These are phyloP conservation scores for Napeogenes inachia DNA, from an alignment of 2,888 invertebrate genomes.

Conservation along the genomic window DNA sequence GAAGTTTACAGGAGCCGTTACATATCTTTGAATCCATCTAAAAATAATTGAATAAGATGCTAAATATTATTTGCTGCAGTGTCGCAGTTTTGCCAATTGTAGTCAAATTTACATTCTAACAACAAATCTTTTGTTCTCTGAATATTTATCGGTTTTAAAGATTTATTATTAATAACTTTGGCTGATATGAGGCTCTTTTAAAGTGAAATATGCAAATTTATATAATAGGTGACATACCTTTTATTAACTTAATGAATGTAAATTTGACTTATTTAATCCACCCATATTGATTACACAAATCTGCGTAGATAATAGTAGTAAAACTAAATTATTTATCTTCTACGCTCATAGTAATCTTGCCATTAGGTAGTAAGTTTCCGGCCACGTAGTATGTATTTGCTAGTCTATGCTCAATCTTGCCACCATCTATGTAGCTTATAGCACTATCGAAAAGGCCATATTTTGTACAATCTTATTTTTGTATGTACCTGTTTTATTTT, in stretches of 20 bases:
- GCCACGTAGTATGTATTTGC: conserved; percentile 38
- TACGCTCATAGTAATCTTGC: conserved; percentile 54
- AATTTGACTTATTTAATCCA: conserved; percentile 20
- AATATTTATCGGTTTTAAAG: background rate
- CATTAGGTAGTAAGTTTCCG: conserved; percentile 44
- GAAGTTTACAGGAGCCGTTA: conserved; percentile 35
- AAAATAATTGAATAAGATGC: conserved; percentile 28
- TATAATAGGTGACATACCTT: no score
- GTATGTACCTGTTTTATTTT: conserved; percentile 6
- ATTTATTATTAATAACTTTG: background rate
- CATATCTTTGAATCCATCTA: conserved; percentile 40
- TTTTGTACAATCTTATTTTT: conserved; percentile 8
- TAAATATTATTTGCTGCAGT: conserved; percentile 25
- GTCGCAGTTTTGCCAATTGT: conserved; percentile 23
- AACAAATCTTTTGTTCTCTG: background rate
- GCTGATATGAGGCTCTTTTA: no score
- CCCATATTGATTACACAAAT: conserved; percentile 24
- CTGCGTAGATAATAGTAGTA: conserved; percentile 18
- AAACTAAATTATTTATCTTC: conserved; percentile 30
- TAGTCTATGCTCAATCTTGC: conserved; percentile 43
- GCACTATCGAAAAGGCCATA: conserved; percentile 5
- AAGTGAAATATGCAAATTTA: no score
- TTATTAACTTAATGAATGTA: background rate
- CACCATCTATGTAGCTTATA: conserved; percentile 15
- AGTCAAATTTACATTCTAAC: conserved; percentile 19